Base-by-base conservation (phyloP, 2,888 invertebrate species). In the Heteromurus nitidus region DNA sequence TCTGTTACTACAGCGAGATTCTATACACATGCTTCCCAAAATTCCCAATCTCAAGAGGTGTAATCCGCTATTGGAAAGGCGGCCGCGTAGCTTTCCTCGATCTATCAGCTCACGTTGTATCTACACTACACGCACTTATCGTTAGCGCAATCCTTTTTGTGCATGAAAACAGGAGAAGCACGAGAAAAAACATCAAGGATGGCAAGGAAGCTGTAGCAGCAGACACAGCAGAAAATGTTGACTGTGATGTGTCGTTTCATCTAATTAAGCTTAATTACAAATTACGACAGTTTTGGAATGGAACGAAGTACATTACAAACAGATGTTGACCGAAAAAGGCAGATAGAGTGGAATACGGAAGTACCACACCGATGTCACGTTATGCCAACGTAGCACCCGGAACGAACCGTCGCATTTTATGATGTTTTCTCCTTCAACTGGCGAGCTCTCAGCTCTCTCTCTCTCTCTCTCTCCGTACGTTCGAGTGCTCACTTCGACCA, bases 261-360 rank as follows among this genome's bases (percentile, higher is more conserved):
- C 76, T 82, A 82, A 76, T 76, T 76, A 82, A 60, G 68, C 76
- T 67, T 76, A 76, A 76, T 76, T 68, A 68, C 73, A 77, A 82
- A 82, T 82, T 82, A 82, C 77, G 72, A 77, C 68, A 28, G 67
- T 47, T 20, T 16, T 18, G 67, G 67, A 67, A 55, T 75, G 67
- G 53, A 73, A 73, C 47, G 53, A 36, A 53, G 67, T 72, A 70
- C 82, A 82, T 76, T 82, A 76, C 70, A 72, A 82, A 47, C 82
- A 82, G 75, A 70, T 82, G 82, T 65, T 67, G 36, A 69, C 36
- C 36, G 74, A 28, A 11, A 26, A 26, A 2, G 24, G 50, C 24
- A 55, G 55, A 55, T 55, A 26, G 26, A 55, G 26, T 24, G 9
- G 22, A 73, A 24, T 11, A 16, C 20, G 26, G 31, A 73, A 28